A percentile compares a stretch with the other conserved stretches of the same genome.
Conservation (phyloP, 2,797 vertebrate genomes). For the Spinus pinus region DNA sequence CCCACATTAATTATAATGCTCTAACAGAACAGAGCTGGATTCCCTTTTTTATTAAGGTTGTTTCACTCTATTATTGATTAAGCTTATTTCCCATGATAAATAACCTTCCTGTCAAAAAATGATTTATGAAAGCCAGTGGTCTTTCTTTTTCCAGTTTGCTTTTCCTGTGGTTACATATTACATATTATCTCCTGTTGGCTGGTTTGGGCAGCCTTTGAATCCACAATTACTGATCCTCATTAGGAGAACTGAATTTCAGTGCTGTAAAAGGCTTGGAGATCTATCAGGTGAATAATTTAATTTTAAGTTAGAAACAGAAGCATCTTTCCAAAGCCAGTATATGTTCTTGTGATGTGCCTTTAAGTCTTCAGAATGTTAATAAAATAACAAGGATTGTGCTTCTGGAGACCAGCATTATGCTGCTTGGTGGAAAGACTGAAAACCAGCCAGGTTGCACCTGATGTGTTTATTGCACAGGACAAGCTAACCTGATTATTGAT, state of each 20-base stretch:
- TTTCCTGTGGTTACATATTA: constrained; percentile 62
- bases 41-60: constrained; percentile 68
- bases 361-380: not conserved
- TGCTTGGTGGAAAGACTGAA: not conserved
- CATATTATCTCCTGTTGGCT: constrained; percentile 56
- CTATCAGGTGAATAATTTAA: not conserved
- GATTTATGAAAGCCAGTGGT: constrained; percentile 65
- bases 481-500: not conserved
- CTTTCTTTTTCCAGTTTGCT: constrained; percentile 59
- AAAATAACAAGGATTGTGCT: not conserved
- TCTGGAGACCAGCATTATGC: not conserved
- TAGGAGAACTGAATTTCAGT: constrained; percentile 9
- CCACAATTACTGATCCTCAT: constrained; percentile 25
- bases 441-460: not conserved
- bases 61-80: constrained; percentile 70
- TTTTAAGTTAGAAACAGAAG: not conserved
- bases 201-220: constrained; percentile 54
- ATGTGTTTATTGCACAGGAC: not conserved
- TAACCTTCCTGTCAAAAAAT: constrained; percentile 67
- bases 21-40: constrained; percentile 52
- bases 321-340: not conserved
- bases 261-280: not conserved
- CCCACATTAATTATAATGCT: constrained; percentile 64
- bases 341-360: not conserved
- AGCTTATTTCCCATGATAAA: constrained; percentile 71